These are phyloP conservation scores for Bagarius yarrelli DNA, from an alignment of 2,113 vertebrate genomes.

Conservation along the genomic window DNA sequence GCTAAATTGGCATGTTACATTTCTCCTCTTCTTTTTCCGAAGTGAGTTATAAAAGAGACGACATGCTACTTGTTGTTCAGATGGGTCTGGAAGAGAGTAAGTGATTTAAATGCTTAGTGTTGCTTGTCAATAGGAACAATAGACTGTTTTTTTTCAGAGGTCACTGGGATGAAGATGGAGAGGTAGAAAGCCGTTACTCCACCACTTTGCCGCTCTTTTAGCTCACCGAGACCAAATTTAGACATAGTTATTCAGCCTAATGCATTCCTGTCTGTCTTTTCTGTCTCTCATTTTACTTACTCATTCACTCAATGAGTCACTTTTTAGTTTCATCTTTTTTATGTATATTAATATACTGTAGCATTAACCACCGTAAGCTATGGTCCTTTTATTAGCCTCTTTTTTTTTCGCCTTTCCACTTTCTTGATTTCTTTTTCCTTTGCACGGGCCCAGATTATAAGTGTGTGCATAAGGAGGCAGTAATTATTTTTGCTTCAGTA, in stretches of 20 bases:
- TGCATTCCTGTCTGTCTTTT: slow-evolving; percentile 27
- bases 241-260: slow-evolving; percentile 34
- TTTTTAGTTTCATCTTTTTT: background rate
- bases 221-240: slow-evolving; percentile 24
- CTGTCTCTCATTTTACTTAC: slow-evolving; percentile 1
- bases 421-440: slow-evolving; percentile 29
- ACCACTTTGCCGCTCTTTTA: slow-evolving; percentile 21
- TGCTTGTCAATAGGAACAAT: slow-evolving; percentile 71
- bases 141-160: slow-evolving; percentile 46
- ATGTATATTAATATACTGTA: background rate
- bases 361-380: background rate
- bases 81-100: slow-evolving; percentile 50
- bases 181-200: slow-evolving; percentile 24
- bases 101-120: slow-evolving; percentile 62
- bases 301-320: background rate
- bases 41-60: slow-evolving; percentile 52
- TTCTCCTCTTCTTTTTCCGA: slow-evolving; percentile 64
- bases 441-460: slow-evolving; percentile 32
- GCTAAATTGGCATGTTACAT: slow-evolving; percentile 79
- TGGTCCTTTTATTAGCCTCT: slow-evolving; percentile 8
- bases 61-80: slow-evolving; percentile 56
- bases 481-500: slow-evolving; percentile 56
- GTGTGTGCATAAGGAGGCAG: slow-evolving; percentile 48
- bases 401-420: background rate
- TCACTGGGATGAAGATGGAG: slow-evolving; percentile 34